Percentiles rank a stretch among this genome's conserved stretches.
phyloP scores from a whole-genome alignment of 2,888 invertebrate genomes.

The Zootermopsis nevadensis region DNA sequence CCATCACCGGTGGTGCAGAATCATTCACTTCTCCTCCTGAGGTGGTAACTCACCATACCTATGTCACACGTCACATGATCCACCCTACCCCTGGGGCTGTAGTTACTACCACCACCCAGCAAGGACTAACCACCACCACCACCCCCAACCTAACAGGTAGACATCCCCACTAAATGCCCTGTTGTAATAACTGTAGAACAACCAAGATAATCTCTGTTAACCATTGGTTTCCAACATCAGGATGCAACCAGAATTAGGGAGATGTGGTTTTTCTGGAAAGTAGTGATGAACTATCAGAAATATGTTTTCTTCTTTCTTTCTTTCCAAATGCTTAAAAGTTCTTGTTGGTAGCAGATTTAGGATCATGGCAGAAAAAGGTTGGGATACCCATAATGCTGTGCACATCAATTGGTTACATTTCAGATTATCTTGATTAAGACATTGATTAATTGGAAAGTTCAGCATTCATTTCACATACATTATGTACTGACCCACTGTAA shows the following conservation, averaged over 20 bases:
- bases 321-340: too few species aligned
- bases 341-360: too few species aligned
- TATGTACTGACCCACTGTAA: background rate
- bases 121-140: slow-evolving; percentile 51
- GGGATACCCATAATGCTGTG: background rate
- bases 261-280: too few species aligned
- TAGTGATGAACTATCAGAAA: too few species aligned
- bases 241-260: too few species aligned
- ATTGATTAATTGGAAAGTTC: background rate
- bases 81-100: slow-evolving; percentile 49
- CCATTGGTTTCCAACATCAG: too few species aligned
- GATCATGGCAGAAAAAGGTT: background rate
- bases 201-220: slow-evolving; percentile 26
- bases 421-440: slow-evolving; percentile 17
- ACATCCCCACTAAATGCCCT: slow-evolving; percentile 47
- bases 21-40: slow-evolving; percentile 42
- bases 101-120: slow-evolving; percentile 54
- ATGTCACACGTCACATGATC: slow-evolving; percentile 49
- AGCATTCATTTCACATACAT: background rate
- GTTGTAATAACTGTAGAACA: slow-evolving; percentile 22
- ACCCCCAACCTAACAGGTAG: slow-evolving; percentile 55
- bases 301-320: too few species aligned
- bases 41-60: slow-evolving; percentile 48
- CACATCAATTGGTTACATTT: background rate
- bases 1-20: slow-evolving; percentile 45